phyloP scores from a whole-genome alignment of 1,140 invertebrate genomes.

The Forficula auricularia region DNA sequence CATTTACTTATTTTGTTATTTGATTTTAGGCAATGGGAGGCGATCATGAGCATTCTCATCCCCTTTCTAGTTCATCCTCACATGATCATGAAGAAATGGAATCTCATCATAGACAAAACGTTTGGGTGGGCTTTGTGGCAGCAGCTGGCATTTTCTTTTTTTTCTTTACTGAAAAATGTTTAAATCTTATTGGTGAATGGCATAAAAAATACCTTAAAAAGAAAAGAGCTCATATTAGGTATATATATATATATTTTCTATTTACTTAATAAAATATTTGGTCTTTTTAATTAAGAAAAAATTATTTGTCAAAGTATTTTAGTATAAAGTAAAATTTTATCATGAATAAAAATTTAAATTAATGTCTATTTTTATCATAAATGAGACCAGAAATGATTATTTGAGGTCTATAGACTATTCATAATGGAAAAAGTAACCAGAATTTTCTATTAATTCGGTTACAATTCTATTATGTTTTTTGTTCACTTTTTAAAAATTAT shows the following conservation, averaged over 20 bases:
- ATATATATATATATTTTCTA: conserved; percentile 6
- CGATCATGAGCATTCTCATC: conserved; percentile 22
- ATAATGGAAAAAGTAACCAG: too few species aligned
- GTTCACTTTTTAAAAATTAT: too few species aligned
- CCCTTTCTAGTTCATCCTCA: conserved; percentile 21
- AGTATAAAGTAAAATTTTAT: too few species aligned
- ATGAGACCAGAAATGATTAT: too few species aligned
- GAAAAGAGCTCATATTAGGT: conserved; percentile 23
- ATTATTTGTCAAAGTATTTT: too few species aligned
- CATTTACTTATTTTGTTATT: too few species aligned
- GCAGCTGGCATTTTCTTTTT: conserved; percentile 71
- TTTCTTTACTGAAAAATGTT: conserved; percentile 66
- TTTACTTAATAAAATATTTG: not conserved
- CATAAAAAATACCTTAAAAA: conserved; percentile 43
- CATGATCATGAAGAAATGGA: conserved; percentile 14
- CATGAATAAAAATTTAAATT: too few species aligned
- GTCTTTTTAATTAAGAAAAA: not conserved
- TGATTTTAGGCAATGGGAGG: conserved; percentile 30
- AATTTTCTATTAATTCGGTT: too few species aligned
- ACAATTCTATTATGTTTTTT: too few species aligned
- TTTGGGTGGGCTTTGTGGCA: conserved; percentile 68
- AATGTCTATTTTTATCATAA: too few species aligned
- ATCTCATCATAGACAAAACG: conserved; percentile 38
- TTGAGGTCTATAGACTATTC: too few species aligned
- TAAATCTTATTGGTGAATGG: conserved; percentile 65